Percentiles rank a stretch among this genome's conserved stretches.
phyloP scores from a whole-genome alignment of 2,113 vertebrate species.

The Tonatia bakeri region DNA sequence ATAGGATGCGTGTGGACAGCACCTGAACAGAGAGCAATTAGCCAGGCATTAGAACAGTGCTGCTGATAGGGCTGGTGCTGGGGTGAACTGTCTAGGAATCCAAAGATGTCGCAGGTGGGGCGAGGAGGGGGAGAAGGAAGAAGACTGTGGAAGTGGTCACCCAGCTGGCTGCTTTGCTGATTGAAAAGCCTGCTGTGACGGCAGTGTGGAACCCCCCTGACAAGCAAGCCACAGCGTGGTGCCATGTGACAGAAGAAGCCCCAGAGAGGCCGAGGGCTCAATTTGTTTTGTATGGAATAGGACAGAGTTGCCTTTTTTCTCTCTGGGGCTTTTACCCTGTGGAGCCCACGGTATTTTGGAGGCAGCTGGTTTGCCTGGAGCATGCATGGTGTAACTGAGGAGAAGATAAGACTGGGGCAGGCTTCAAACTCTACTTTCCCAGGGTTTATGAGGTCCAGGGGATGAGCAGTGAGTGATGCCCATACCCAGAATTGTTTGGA shows the following conservation, averaged over 20 bases:
- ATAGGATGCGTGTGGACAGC: slow-evolving; percentile 70
- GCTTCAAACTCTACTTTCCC: neutral
- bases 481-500: no score
- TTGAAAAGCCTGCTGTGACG: neutral
- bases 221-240: neutral
- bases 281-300: neutral
- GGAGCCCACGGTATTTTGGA: neutral
- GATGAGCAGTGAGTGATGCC: neutral
- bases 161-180: accelerated
- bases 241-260: neutral
- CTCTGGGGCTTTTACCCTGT: neutral
- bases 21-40: slow-evolving; percentile 69
- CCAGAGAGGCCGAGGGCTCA: neutral
- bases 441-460: neutral
- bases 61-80: neutral
- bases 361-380: neutral
- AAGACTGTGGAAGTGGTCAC: neutral
- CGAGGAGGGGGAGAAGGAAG: neutral
- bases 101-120: neutral
- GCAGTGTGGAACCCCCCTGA: neutral
- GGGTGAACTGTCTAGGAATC: neutral
- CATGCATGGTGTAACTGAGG: neutral
- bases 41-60: slow-evolving; percentile 30
- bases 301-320: neutral
- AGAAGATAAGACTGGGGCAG: neutral